These are phyloP conservation scores for Pogonocichla stellata DNA, from an alignment of 2,113 vertebrate species.

Conservation along the genomic window DNA sequence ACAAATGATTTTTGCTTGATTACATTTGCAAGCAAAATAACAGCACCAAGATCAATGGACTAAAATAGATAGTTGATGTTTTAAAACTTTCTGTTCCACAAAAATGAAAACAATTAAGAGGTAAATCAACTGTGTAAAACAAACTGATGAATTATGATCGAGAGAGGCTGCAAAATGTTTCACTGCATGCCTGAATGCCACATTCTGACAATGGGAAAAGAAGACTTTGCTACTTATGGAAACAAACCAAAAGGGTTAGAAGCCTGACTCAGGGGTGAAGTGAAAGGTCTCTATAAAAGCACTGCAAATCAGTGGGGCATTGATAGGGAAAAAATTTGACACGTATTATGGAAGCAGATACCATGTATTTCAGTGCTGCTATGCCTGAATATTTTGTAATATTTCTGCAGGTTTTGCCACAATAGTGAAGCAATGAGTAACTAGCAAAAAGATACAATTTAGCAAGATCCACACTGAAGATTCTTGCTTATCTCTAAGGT, in stretches of 20 bases:
- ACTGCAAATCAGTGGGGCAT: not conserved
- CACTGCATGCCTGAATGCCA: not conserved
- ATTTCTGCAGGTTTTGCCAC: not conserved
- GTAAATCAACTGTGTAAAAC: not conserved
- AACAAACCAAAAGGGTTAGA: not conserved
- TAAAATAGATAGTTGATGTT: not conserved
- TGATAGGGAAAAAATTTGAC: not conserved
- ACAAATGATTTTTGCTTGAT: not conserved
- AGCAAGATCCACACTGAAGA: rapidly evolving
- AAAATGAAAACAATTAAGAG: slow-evolving; percentile 2
- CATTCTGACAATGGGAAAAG: not conserved
- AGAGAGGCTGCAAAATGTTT: not conserved
- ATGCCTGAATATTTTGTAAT: not conserved
- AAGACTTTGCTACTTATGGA: not conserved
- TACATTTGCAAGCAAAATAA: not conserved
- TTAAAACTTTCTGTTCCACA: slow-evolving; percentile 9
- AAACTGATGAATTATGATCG: not conserved
- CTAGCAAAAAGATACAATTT: not conserved
- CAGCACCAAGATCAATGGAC: not conserved
- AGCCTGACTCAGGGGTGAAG: not conserved
- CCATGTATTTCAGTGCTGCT: not conserved
- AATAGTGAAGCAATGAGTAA: not conserved
- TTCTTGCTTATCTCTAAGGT: not conserved
- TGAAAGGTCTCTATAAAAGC: not conserved
- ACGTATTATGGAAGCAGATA: not conserved